Conservation (phyloP, 2,113 vertebrate species). For the Corapipo altera region DNA sequence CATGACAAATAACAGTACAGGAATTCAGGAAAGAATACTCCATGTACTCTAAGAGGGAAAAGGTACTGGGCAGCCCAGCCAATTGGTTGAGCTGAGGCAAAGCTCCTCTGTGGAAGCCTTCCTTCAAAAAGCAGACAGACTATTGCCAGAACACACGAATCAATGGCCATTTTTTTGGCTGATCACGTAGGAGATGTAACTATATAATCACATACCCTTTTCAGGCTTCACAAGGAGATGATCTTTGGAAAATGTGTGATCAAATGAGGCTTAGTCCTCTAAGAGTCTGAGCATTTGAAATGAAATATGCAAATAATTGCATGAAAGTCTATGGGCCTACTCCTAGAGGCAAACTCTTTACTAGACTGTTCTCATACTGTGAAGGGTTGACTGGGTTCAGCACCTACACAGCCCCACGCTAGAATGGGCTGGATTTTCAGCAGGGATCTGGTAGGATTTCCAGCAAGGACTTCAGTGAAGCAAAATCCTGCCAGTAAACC, state of each 20-base stretch:
- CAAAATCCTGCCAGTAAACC: not conserved
- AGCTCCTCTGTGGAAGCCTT: not conserved
- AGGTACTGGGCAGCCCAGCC: not conserved
- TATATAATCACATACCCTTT: not conserved
- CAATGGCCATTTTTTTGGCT: not conserved
- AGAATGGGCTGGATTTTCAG: not conserved
- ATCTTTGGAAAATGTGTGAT: not conserved
- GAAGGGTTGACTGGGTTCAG: not conserved
- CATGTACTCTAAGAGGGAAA: not conserved
- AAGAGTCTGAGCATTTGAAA: not conserved
- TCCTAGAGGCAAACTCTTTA: not conserved
- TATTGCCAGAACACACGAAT: accelerated
- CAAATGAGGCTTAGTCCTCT: not conserved
- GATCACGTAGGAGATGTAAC: not conserved
- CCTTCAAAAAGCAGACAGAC: not conserved
- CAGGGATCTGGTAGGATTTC: not conserved
- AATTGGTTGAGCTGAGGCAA: not conserved
- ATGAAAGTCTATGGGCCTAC: not conserved
- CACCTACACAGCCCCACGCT: not conserved
- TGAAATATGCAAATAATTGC: not conserved
- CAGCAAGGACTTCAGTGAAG: not conserved
- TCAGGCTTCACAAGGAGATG: not conserved
- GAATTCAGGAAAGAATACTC: not conserved
- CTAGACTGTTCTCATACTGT: not conserved
- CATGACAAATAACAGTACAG: not conserved